Evolutionary conservation across 2,797 vertebrate genomes (phyloP), one percentile per base, ranked within the genome.

Genomic region (Atherinosoma microstoma): DNA sequence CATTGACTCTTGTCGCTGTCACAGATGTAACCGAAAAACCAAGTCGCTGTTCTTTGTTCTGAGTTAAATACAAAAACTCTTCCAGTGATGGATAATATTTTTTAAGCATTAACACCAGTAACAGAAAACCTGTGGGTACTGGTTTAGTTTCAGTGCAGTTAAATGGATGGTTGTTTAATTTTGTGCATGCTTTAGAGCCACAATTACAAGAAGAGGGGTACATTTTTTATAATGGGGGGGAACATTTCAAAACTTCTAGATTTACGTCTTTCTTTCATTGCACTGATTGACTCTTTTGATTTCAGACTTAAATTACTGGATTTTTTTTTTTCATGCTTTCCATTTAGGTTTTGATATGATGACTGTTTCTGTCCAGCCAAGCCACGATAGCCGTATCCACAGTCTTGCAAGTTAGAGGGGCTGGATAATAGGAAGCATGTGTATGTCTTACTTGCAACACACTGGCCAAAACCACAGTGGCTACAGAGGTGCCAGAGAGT

Each of bases 391-490:
- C 65, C 68, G 56, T 68, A 68, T 83, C 86, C 86, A 88, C 78
- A 61, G 82, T 76, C 59, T 75, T 74, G 62, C 76, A 73, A 42
- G 73, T 51, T 45, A 68, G 70, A 73, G 76, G 63, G 66, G 53
- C 47, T 56, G 51, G 63, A 54, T 93, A 91, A 93, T 90, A 68
- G n/a, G 54, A 90, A 92, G 84, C 91, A 90, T 93, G 80, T 92
- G 90, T 75, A 84, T 66, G 49, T 86, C 72, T 75, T 65, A 24
- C 76, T 76, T 74, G 47, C 49, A 80, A 40, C 74, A 30, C 29
- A 34, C n/a, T 24, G 58, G 81, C 88, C 80, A 87, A 89, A 87
- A 87, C 88, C 92, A 64, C 84, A 65, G 64, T 59, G 75, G 78
- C 73, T 82, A 67, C n/a, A 27, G 80, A 89, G 73, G 64, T 91